Percentiles rank a stretch among this genome's conserved stretches.
Evolutionary conservation across 2,113 vertebrate genomes (phyloP).

Genomic region (Romanogobio albipinnatus): DNA sequence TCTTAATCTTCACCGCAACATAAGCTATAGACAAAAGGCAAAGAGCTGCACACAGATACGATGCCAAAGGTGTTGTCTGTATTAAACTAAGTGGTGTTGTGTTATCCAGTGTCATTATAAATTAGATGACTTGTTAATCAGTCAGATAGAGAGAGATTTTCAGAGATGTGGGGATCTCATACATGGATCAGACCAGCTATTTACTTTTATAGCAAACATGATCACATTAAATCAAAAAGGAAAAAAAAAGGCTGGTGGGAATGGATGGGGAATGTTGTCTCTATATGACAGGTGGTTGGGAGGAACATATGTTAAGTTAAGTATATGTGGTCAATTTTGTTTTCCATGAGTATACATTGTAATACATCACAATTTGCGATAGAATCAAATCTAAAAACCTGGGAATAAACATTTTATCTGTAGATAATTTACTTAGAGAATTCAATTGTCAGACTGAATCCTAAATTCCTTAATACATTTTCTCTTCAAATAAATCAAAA

Average conservation of each 20-base stretch:
- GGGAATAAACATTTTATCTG: no score
- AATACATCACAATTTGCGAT: neutral
- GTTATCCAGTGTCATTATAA: neutral
- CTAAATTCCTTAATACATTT: neutral
- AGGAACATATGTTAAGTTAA: neutral
- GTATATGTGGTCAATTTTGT: neutral
- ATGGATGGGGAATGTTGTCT: neutral
- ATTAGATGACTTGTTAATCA: conserved; percentile 1
- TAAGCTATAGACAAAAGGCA: conserved; percentile 30
- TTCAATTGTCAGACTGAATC: no score
- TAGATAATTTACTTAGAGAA: no score
- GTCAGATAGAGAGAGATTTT: neutral
- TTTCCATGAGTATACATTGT: neutral
- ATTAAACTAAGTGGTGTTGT: conserved; percentile 15
- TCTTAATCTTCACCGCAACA: conserved; percentile 32
- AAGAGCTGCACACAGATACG: conserved; percentile 4
- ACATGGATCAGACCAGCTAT: neutral
- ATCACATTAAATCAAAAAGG: neutral
- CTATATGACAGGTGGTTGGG: neutral
- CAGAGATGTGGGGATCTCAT: neutral
- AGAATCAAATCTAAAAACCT: neutral
- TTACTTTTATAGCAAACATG: neutral
- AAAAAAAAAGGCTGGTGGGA: neutral
- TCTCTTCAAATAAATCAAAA: no score
- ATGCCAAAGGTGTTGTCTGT: conserved; percentile 6